Base-by-base conservation (phyloP, 1,140 invertebrate species). In the Lanistes nyassanus region DNA sequence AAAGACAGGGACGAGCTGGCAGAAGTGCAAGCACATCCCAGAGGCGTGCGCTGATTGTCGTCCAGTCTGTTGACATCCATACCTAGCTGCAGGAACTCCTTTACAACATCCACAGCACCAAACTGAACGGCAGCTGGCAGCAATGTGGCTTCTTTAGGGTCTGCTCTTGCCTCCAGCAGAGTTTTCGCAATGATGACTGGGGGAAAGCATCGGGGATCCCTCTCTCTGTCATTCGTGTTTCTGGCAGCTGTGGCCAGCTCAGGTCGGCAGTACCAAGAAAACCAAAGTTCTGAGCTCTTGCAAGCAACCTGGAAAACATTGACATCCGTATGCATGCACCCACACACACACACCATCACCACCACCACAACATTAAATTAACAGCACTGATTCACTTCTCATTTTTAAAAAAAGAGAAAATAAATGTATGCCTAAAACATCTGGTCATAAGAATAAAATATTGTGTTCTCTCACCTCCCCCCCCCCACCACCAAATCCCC, bases 21-120 rank as follows among this genome's bases (percentile, higher is more conserved):
- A 16, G 80, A 76, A 2, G 82, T 81, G 77, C 84, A 85, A 2
- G 85, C 84, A 66, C 79, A 81, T 2, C 85, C 85, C 31, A 87
- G 74, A 26, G 85, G 83, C 19, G 83, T 83, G 39, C 85, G 80
- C 74, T 82, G 78, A 75, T 83, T 84, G 65, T 87, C 81, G 78
- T 87, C 85, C 68, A 84, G 64, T 81, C 82, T 82, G 73, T 87
- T 87, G 6, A 86, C 79, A 76, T 85, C 82, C 85, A 87, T 87
- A 21, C 84, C 84, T 51, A 82, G 78, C 21, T 82, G 77, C 29
- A 87, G 75, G 6, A 87, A 75, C 70, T 86, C 84, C 70, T 79
- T 78, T 7, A 87, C 81, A 31, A 85, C 75, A 56, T 80, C 77
- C 36, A 77, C 66, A 60, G 83, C 80, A 53, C 82, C 81, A 56